Evolutionary conservation across 2,888 invertebrate genomes (phyloP), one percentile per base, ranked within the genome.

Genomic region (Chaetogeoica ovagalla): DNA sequence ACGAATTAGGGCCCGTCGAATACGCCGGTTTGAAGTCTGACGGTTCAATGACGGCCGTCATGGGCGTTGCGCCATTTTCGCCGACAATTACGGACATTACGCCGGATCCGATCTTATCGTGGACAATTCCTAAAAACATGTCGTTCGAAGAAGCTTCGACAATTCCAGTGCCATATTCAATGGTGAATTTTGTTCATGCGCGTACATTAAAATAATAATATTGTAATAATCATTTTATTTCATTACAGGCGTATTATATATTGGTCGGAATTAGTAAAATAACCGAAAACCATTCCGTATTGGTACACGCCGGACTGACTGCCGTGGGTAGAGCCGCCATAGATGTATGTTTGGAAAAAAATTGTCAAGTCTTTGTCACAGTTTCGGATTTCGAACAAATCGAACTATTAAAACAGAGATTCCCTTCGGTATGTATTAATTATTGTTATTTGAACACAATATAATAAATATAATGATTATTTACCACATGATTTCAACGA

Each of bases 131-230:
- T 0, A 85, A 86, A 7, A 75, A 83, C 3, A 89, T 89, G 89
- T 86, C 85, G 8, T 84, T 89, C 82, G 87, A 88, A 82, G 87
- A 89, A 74, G 89, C 89, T 23, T 86, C 88, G 4, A 88, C 89
- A 7, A 87, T 89, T 2, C 89, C 89, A 3, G 87, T 89, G 4
- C 88, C 87, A 15, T 89, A 89, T 83, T 84, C 88, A 30, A 88
- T 89, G 77, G 84, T 84, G 81, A 74, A 71, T 69, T 30, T 30
- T 30, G 15, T 39, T 3, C n/a, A 23, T 0, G 4, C 52, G 55
- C 2, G 55, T 55, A 15, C 7, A 13, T 43, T 15, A 15, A 55
- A 15, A 30, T 17, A 55, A 55, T 55, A 55, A 19, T n/a, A n/a
- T 17, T 13, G 13, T 19, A 55, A 55, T 55, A 19, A 55, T 17